A percentile compares a stretch with the other conserved stretches of the same genome.
phyloP scores from a whole-genome alignment of 1,140 invertebrate species.

The Nephila pilipes region DNA sequence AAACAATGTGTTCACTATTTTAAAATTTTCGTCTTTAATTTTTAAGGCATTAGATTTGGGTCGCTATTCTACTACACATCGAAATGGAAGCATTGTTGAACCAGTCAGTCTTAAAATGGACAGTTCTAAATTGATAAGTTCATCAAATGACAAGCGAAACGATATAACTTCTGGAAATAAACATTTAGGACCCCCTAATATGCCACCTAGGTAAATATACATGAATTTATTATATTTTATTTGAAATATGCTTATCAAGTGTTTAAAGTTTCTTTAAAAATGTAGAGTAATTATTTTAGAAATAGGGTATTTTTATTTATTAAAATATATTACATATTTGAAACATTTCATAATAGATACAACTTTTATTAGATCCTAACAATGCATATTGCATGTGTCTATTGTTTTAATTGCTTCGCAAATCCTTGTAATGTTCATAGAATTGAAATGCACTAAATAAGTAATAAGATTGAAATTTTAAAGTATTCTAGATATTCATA shows the following conservation, averaged over 20 bases:
- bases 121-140: slow-evolving; percentile 59
- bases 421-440: too few relatives aligned
- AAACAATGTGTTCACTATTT: too few relatives aligned
- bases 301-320: not conserved
- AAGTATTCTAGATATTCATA: too few relatives aligned
- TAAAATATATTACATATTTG: too few relatives aligned
- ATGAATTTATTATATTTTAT: not conserved
- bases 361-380: too few relatives aligned
- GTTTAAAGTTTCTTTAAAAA: not conserved
- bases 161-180: slow-evolving; percentile 46
- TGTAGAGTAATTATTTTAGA: not conserved
- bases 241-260: not conserved
- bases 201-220: slow-evolving; percentile 44
- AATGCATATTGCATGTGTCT: too few relatives aligned
- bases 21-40: not conserved
- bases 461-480: too few relatives aligned
- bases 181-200: slow-evolving; percentile 20
- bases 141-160: slow-evolving; percentile 59
- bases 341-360: too few relatives aligned
- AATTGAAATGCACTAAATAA: too few relatives aligned
- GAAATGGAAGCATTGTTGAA: slow-evolving; percentile 64
- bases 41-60: slow-evolving; percentile 71
- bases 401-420: too few relatives aligned
- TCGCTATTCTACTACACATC: slow-evolving; percentile 28
- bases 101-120: slow-evolving; percentile 66